phyloP scores from a whole-genome alignment of 2,113 vertebrate genomes.

The Grus americana region DNA sequence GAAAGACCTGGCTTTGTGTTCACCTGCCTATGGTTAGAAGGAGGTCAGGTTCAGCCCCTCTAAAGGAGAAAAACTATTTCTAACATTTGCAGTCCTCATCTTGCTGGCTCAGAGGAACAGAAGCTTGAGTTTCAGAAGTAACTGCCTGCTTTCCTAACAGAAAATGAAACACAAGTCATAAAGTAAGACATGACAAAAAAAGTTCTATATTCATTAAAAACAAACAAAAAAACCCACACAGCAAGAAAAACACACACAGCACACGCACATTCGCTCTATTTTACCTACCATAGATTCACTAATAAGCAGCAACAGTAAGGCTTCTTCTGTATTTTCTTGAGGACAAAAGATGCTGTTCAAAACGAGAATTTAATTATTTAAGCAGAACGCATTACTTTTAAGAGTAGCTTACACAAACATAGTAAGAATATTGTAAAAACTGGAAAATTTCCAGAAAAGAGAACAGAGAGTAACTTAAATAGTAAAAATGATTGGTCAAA shows the following conservation, averaged over 20 bases:
- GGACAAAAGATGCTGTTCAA: conserved; percentile 94
- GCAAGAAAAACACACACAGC: neutral
- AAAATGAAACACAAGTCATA: neutral
- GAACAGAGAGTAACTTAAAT: neutral
- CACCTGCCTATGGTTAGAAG: neutral
- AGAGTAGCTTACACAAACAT: neutral
- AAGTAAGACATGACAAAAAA: neutral
- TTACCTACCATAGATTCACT: conserved; percentile 97
- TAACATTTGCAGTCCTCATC: neutral
- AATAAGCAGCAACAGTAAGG: conserved; percentile 93
- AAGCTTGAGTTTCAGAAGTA: neutral
- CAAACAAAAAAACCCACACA: no score
- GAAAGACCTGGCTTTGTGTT: neutral
- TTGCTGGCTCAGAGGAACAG: neutral
- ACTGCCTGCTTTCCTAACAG: neutral
- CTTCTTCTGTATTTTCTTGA: conserved; percentile 99
- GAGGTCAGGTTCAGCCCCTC: neutral
- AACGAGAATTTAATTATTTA: conserved; percentile 55
- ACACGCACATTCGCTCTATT: neutral
- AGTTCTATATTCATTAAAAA: neutral
- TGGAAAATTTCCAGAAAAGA: neutral
- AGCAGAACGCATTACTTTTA: neutral
- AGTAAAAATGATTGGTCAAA: neutral
- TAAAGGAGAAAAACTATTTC: neutral
- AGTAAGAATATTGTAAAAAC: neutral